A percentile compares a stretch with the other conserved stretches of the same genome.
Conservation (phyloP, 2,113 vertebrate species). For the Bubo scandiacus region DNA sequence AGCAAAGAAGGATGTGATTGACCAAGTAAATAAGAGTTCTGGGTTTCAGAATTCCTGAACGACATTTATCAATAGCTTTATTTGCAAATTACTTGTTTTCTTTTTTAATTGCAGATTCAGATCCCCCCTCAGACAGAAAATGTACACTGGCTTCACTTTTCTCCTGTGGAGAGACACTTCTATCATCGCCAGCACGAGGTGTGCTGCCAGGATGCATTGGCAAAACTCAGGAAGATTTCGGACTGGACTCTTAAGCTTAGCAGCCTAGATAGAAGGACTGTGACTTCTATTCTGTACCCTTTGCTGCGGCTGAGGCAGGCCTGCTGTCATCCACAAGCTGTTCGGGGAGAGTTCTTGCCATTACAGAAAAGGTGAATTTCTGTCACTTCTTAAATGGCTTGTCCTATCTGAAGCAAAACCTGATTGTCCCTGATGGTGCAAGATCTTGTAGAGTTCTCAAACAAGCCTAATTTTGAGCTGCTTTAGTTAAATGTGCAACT, state of each 20-base stretch:
- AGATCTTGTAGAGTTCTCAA: neutral
- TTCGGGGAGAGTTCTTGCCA: slow-evolving; percentile 95
- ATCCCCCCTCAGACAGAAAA: slow-evolving; percentile 96
- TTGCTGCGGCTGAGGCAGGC: slow-evolving; percentile 93
- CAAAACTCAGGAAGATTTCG: slow-evolving; percentile 93
- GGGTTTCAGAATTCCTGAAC: neutral
- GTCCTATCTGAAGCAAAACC: neutral
- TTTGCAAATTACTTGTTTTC: neutral
- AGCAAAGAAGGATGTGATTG: slow-evolving; percentile 96
- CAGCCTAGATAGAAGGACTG: slow-evolving; percentile 92
- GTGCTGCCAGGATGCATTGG: slow-evolving; percentile 94
- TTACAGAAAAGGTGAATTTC: slow-evolving; percentile 92
- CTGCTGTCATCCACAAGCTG: slow-evolving; percentile 98
- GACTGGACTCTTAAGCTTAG: slow-evolving; percentile 96
- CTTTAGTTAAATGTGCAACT: neutral
- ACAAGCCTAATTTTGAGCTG: neutral
- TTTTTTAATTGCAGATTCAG: slow-evolving; percentile 83
- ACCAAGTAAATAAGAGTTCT: slow-evolving; percentile 83
- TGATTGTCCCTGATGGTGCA: neutral
- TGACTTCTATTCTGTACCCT: slow-evolving; percentile 91
- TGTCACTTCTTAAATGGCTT: neutral
- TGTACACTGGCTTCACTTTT: slow-evolving; percentile 94
- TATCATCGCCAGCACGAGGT: slow-evolving; percentile 97
- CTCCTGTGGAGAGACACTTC: slow-evolving; percentile 97
- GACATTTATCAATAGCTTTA: neutral